phyloP scores from a whole-genome alignment of 2,113 vertebrate species.

The Sinocyclocheilus rhinocerous region DNA sequence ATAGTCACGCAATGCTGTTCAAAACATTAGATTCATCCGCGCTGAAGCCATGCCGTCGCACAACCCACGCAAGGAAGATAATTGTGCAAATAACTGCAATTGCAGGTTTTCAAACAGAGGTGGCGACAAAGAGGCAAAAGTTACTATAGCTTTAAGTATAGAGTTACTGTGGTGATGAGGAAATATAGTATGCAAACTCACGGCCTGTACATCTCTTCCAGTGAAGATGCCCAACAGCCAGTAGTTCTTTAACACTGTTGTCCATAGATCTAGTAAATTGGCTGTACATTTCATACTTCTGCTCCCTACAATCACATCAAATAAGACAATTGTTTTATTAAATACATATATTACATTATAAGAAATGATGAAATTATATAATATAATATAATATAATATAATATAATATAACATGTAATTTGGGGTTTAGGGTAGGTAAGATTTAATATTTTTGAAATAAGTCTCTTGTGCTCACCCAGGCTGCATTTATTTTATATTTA shows the following conservation, averaged over 20 bases:
- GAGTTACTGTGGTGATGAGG: background rate
- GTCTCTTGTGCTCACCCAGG: too few relatives aligned
- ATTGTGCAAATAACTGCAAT: too few relatives aligned
- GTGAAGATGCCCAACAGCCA: conserved; percentile 86
- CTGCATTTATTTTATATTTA: too few relatives aligned
- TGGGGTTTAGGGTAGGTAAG: background rate
- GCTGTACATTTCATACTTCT: conserved; percentile 83
- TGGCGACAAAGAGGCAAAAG: too few relatives aligned
- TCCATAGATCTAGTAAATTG: conserved; percentile 88
- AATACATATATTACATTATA: background rate
- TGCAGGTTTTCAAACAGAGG: too few relatives aligned
- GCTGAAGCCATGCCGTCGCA: too few relatives aligned
- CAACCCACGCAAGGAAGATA: too few relatives aligned
- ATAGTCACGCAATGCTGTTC: too few relatives aligned
- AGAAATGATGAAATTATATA: background rate
- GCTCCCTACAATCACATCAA: conserved; percentile 73
- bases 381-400: background rate
- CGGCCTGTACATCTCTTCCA: conserved; percentile 89
- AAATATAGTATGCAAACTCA: conserved; percentile 67
- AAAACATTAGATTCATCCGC: too few relatives aligned
- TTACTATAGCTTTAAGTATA: too few relatives aligned
- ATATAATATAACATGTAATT: background rate
- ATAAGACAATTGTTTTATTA: background rate
- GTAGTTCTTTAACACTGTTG: conserved; percentile 84
- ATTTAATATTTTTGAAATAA: background rate